Evolutionary conservation across 92 coral and sea anemone genomes (phyloP).

Genomic region (Phenganax stokvisi): DNA sequence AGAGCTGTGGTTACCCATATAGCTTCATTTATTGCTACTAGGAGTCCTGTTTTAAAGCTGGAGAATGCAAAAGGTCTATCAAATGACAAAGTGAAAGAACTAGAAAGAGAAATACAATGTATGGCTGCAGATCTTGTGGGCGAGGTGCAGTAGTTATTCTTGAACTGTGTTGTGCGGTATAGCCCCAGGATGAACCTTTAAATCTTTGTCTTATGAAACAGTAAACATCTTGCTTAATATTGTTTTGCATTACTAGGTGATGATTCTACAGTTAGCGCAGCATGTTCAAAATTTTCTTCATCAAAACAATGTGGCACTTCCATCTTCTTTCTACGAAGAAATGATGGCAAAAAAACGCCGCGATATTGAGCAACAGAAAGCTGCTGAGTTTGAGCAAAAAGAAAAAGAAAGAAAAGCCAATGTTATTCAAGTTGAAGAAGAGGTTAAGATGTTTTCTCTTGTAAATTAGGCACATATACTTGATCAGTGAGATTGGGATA

Average conservation of each 20-base stretch:
- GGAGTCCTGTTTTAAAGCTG: slow-evolving; percentile 80
- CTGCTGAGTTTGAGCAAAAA: slow-evolving; percentile 62
- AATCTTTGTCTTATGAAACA: too few species aligned
- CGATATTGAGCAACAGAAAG: slow-evolving; percentile 64
- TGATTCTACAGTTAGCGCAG: slow-evolving; percentile 88
- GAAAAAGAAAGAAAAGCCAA: slow-evolving; percentile 69
- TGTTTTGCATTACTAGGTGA: slow-evolving; percentile 52
- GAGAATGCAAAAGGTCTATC: slow-evolving; percentile 79
- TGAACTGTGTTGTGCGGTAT: too few species aligned
- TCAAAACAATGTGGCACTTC: slow-evolving; percentile 77
- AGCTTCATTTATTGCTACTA: slow-evolving; percentile 8
- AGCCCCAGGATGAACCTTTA: too few species aligned
- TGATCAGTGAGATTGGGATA: too few species aligned
- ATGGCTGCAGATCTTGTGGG: slow-evolving; percentile 95
- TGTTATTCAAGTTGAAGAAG: slow-evolving; percentile 47
- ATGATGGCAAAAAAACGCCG: slow-evolving; percentile 83
- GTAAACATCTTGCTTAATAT: too few species aligned
- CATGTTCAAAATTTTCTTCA: slow-evolving; percentile 84
- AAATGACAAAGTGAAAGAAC: slow-evolving; percentile 57
- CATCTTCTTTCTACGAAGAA: slow-evolving; percentile 82
- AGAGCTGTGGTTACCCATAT: not conserved
- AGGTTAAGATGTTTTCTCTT: not conserved
- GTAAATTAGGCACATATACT: not conserved
- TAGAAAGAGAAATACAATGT: slow-evolving; percentile 58
- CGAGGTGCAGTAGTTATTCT: slow-evolving; percentile 47